These are phyloP conservation scores for Urocolius indicus DNA, from an alignment of 2,113 vertebrate genomes.

Conservation along the genomic window DNA sequence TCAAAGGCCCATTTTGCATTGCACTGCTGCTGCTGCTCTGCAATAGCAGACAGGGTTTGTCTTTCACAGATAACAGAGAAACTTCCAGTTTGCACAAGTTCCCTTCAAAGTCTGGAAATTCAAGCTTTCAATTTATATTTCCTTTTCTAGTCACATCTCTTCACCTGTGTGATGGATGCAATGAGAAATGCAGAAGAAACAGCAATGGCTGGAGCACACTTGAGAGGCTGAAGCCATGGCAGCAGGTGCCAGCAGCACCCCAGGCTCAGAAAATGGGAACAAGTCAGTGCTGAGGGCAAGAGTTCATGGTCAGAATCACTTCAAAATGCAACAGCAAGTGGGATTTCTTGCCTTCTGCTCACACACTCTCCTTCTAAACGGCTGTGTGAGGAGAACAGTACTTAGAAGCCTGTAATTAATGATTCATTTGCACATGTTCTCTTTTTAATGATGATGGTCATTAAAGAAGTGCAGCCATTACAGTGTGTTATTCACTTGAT, in stretches of 20 bases:
- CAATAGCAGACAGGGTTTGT: neutral
- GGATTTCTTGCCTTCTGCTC: neutral
- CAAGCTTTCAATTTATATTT: neutral
- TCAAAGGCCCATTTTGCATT: neutral
- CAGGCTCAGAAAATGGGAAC: neutral
- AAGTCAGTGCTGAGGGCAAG: neutral
- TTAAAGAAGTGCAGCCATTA: conserved; percentile 5
- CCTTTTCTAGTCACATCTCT: neutral
- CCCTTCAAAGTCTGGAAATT: neutral
- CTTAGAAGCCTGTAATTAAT: conserved; percentile 42
- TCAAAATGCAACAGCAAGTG: neutral
- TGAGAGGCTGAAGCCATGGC: rapidly evolving
- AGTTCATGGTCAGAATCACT: neutral
- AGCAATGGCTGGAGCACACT: neutral
- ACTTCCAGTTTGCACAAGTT: neutral
- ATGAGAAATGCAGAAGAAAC: neutral
- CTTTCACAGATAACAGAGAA: neutral
- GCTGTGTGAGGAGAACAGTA: neutral
- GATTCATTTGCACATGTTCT: conserved; percentile 43
- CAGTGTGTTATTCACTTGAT: conserved; percentile 12
- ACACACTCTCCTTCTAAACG: neutral
- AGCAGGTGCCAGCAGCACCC: neutral
- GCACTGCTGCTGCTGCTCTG: neutral
- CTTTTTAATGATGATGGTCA: neutral
- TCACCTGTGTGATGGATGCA: neutral